Percentiles rank a stretch among this genome's conserved stretches.
These are phyloP conservation scores for Nowickia ferox DNA, from an alignment of 2,888 invertebrate genomes.

Conservation along the genomic window DNA sequence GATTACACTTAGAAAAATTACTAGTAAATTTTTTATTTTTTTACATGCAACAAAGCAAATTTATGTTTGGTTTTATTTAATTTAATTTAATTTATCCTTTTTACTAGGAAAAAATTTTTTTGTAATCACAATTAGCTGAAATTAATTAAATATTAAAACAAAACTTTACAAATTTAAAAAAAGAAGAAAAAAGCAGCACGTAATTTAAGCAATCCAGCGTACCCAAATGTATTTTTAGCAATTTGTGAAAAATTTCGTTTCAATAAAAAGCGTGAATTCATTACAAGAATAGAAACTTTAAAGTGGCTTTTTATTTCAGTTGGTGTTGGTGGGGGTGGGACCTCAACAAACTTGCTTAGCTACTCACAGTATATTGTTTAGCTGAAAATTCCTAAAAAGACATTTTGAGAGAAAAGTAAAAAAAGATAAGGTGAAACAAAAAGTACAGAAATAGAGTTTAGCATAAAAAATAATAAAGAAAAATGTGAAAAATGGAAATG, in stretches of 20 bases:
- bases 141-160: slow-evolving; percentile 7
- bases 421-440: slow-evolving; percentile 76
- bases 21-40: slow-evolving; percentile 1
- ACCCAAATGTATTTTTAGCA: slow-evolving; percentile 22
- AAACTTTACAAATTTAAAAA: slow-evolving; percentile 5
- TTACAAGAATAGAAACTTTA: slow-evolving; percentile 35
- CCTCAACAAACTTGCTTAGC: slow-evolving; percentile 71
- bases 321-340: neutral
- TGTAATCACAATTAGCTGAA: slow-evolving; percentile 15
- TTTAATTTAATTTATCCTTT: too few species aligned
- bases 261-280: slow-evolving; percentile 45
- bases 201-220: slow-evolving; percentile 19
- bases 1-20: slow-evolving; percentile 11
- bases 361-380: slow-evolving; percentile 83
- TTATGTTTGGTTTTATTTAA: slow-evolving; percentile 3
- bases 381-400: slow-evolving; percentile 82
- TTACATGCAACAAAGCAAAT: slow-evolving; percentile 54
- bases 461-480: slow-evolving; percentile 39
- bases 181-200: neutral
- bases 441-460: slow-evolving; percentile 69
- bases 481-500: slow-evolving; percentile 12
- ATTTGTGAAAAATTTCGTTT: slow-evolving; percentile 19
- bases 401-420: slow-evolving; percentile 77
- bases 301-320: slow-evolving; percentile 32
- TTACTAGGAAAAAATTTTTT: slow-evolving; percentile 10